Evolutionary conservation across 2,113 vertebrate genomes (phyloP).

Genomic region (Oreochromis tanganicae): DNA sequence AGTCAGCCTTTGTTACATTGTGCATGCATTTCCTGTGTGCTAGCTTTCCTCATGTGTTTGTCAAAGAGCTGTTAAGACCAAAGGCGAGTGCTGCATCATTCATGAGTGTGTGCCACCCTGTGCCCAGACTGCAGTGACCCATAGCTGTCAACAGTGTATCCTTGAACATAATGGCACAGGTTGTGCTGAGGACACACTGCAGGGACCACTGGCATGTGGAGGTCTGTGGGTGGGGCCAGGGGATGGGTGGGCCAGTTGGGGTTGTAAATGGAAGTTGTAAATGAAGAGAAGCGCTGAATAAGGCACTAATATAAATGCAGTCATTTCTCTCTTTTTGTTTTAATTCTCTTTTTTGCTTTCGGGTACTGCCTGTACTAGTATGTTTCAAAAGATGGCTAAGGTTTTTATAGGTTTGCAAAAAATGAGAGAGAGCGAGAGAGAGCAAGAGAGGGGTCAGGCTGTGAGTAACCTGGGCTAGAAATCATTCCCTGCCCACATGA

Average conservation of each 20-base stretch:
- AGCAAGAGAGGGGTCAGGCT: neutral
- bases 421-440: neutral
- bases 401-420: neutral
- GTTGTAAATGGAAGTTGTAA: neutral
- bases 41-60: slow-evolving; percentile 32
- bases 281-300: neutral
- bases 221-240: slow-evolving; percentile 6
- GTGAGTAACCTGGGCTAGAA: neutral
- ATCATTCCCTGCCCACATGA: neutral
- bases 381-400: neutral
- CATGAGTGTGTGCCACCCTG: slow-evolving; percentile 59
- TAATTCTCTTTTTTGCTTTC: neutral
- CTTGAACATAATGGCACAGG: slow-evolving; percentile 45
- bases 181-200: slow-evolving; percentile 45
- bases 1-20: neutral
- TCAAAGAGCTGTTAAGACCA: slow-evolving; percentile 17
- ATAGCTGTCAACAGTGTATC: slow-evolving; percentile 61
- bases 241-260: neutral
- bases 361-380: neutral
- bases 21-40: neutral
- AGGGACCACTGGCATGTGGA: slow-evolving; percentile 24
- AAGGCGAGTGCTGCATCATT: slow-evolving; percentile 58
- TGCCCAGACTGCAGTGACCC: slow-evolving; percentile 53
- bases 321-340: neutral
- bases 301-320: neutral